These are phyloP conservation scores for Loxodonta africana DNA, from an alignment of 2,113 vertebrate genomes.

Conservation along the genomic window DNA sequence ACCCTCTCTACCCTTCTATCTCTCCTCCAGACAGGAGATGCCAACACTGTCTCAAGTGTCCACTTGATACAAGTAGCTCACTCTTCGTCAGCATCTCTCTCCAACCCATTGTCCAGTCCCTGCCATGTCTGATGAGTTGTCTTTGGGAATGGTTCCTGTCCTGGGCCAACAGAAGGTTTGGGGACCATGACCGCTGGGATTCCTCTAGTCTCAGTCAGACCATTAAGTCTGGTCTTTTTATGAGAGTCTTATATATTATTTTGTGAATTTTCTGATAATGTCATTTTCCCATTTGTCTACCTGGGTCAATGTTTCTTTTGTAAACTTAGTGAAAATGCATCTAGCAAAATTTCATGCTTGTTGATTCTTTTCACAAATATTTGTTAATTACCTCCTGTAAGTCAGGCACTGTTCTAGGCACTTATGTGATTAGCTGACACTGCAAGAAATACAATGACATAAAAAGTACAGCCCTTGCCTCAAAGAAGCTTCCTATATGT, in stretches of 20 bases:
- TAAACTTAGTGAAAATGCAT: neutral
- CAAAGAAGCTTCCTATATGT: neutral
- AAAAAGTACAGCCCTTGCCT: neutral
- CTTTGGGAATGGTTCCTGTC: too few species aligned
- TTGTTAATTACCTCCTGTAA: neutral
- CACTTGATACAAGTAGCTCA: too few species aligned
- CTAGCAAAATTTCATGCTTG: neutral
- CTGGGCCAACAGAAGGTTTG: too few species aligned
- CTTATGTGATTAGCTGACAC: neutral
- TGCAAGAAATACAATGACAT: neutral
- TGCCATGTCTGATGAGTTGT: too few species aligned
- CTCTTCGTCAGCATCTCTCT: too few species aligned
- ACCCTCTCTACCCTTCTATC: too few species aligned
- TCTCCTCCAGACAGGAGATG: too few species aligned
- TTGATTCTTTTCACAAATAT: constrained; percentile 33
- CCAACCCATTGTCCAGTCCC: too few species aligned
- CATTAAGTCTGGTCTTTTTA: too few species aligned
- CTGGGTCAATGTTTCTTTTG: neutral
- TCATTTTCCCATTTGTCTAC: neutral
- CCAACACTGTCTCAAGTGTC: too few species aligned
- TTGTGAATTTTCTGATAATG: neutral
- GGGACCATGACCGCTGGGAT: too few species aligned
- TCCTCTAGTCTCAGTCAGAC: too few species aligned
- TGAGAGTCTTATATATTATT: neutral
- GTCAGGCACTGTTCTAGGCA: neutral